These are phyloP conservation scores for Ectropis grisescens DNA, from an alignment of 1,140 invertebrate genomes.

Conservation along the genomic window DNA sequence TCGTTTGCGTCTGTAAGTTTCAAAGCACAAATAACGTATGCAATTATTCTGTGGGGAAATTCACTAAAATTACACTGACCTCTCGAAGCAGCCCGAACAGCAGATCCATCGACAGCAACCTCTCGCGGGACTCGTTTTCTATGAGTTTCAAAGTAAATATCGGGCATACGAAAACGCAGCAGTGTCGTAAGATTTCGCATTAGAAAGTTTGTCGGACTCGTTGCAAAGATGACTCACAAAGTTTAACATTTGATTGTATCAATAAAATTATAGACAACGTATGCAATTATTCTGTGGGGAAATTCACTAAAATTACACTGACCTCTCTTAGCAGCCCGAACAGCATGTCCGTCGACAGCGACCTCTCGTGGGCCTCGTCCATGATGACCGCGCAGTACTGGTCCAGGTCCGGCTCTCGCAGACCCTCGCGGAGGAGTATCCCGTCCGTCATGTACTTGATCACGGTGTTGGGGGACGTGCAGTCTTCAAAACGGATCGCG, in stretches of 20 bases:
- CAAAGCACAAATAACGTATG: too few relatives aligned
- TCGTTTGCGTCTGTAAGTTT: too few relatives aligned
- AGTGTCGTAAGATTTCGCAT: too few relatives aligned
- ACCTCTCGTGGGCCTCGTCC: constrained; percentile 99
- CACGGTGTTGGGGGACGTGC: constrained; percentile 94
- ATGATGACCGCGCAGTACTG: constrained; percentile 97
- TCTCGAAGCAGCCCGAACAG: constrained; percentile 96
- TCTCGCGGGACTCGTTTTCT: constrained; percentile 99
- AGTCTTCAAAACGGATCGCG: constrained; percentile 99
- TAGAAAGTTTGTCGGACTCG: too few relatives aligned
- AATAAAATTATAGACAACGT: constrained; percentile 99
- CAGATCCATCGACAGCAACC: constrained; percentile 97
- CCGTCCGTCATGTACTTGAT: constrained; percentile 99
- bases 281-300: too few relatives aligned
- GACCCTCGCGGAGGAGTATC: constrained; percentile 94
- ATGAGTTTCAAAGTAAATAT: constrained; percentile 97
- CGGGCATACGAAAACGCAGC: constrained; percentile 92
- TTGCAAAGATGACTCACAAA: too few relatives aligned
- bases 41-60: too few relatives aligned
- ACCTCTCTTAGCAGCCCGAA: constrained; percentile 97
- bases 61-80: too few relatives aligned
- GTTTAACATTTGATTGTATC: too few relatives aligned
- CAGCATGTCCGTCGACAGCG: constrained; percentile 97
- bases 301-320: too few relatives aligned
- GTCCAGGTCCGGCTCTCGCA: constrained; percentile 95